phyloP scores from a whole-genome alignment of 2,113 vertebrate species.

The Meriones unguiculatus region DNA sequence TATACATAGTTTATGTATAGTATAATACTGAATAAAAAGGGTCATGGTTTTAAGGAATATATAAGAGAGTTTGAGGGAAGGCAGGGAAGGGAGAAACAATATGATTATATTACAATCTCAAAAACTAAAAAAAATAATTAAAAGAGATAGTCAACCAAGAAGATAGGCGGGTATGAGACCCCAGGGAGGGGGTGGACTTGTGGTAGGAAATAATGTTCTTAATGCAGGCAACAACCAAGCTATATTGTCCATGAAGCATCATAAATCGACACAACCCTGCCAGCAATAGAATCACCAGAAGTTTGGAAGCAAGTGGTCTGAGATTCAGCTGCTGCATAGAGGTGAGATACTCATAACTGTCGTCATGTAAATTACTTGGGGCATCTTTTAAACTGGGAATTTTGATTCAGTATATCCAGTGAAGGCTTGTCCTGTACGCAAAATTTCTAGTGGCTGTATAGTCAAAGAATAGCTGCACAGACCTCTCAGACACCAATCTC shows the following conservation, averaged over 20 bases:
- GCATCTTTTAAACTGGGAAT: neutral
- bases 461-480: no score
- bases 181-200: neutral
- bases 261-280: neutral
- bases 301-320: neutral
- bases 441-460: neutral
- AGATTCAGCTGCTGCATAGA: neutral
- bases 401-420: neutral
- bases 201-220: neutral
- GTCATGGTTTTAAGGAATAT: neutral
- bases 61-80: neutral
- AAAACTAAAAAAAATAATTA: neutral
- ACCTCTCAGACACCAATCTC: no score
- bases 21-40: neutral
- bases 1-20: no score
- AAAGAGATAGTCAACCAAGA: neutral
- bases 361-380: neutral
- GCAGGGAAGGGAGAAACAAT: neutral
- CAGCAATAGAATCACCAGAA: neutral
- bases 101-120: neutral
- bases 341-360: neutral
- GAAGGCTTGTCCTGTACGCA: neutral
- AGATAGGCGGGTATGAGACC: neutral
- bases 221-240: neutral
- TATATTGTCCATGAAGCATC: neutral